phyloP scores from a whole-genome alignment of 2,888 invertebrate genomes.

The Acronicta psi region DNA sequence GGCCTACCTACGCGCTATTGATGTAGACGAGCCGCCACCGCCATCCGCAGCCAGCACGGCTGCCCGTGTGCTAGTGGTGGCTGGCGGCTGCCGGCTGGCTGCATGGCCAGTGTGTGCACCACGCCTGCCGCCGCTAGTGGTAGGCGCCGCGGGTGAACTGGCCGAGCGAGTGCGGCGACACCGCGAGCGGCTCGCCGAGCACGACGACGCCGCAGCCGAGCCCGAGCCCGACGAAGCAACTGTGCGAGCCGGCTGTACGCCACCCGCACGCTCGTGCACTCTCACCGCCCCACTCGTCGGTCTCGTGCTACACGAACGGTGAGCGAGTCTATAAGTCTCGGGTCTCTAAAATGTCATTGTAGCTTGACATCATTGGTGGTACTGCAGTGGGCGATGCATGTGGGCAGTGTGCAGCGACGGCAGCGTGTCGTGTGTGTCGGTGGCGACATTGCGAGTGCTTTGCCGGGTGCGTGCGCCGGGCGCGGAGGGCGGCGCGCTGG shows the following conservation, averaged over 20 bases:
- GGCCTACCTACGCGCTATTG: slow-evolving; percentile 13
- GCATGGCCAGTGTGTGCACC: slow-evolving; percentile 62
- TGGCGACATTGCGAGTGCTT: slow-evolving; percentile 66
- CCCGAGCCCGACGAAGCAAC: slow-evolving; percentile 59
- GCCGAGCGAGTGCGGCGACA: slow-evolving; percentile 47
- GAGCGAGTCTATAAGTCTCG: not conserved
- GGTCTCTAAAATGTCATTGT: no score
- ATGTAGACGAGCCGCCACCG: slow-evolving; percentile 20
- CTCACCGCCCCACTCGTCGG: slow-evolving; percentile 62
- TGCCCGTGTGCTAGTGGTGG: slow-evolving; percentile 45
- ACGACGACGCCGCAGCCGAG: slow-evolving; percentile 44
- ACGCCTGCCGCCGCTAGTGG: slow-evolving; percentile 53
- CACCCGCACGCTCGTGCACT: slow-evolving; percentile 49
- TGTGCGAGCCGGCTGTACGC: slow-evolving; percentile 69
- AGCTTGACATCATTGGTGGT: no score
- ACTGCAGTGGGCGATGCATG: slow-evolving; percentile 65
- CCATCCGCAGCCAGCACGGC: not conserved
- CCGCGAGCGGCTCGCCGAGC: slow-evolving; percentile 45
- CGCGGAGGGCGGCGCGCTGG: slow-evolving; percentile 14
- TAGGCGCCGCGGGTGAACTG: slow-evolving; percentile 47
- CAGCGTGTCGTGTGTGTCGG: slow-evolving; percentile 64
- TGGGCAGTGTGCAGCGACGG: slow-evolving; percentile 69
- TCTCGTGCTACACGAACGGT: slow-evolving; percentile 64
- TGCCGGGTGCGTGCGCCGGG: slow-evolving; percentile 38
- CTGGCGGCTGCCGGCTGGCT: slow-evolving; percentile 54